phyloP scores from a whole-genome alignment of 2,888 invertebrate species.

The Eudasyphora cyanicolor region DNA sequence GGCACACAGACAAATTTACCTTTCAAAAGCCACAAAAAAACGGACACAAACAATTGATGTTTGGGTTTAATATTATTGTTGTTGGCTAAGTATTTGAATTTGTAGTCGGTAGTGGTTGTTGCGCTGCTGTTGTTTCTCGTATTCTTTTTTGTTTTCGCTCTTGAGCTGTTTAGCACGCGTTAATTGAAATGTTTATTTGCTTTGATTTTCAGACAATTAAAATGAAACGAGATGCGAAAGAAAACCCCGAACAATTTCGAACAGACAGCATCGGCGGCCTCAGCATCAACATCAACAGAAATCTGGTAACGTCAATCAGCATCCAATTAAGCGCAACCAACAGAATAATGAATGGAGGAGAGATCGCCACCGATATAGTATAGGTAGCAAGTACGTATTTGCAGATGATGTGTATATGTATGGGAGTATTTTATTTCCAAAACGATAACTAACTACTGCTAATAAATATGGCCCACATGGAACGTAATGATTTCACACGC shows the following conservation, averaged over 20 bases:
- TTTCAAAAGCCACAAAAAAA: no score
- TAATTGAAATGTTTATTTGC: slow-evolving; percentile 61
- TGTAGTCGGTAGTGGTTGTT: neutral
- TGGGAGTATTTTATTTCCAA: slow-evolving; percentile 5
- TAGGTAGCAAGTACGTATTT: slow-evolving; percentile 28
- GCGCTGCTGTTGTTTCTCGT: neutral
- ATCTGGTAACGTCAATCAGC: slow-evolving; percentile 54
- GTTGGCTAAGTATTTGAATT: slow-evolving; percentile 1
- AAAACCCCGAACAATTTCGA: slow-evolving; percentile 9
- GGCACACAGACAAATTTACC: neutral
- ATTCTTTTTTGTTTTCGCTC: neutral
- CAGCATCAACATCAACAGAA: neutral
- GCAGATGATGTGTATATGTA: neutral
- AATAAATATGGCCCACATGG: slow-evolving; percentile 48
- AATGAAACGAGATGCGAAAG: slow-evolving; percentile 37
- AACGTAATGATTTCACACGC: slow-evolving; percentile 20
- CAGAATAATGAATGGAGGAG: slow-evolving; percentile 10
- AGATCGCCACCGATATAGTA: neutral
- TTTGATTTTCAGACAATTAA: slow-evolving; percentile 59
- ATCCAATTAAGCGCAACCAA: slow-evolving; percentile 40
- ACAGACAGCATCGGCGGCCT: neutral
- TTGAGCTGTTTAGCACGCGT: slow-evolving; percentile 49
- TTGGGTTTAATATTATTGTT: slow-evolving; percentile 1
- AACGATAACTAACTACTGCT: slow-evolving; percentile 47
- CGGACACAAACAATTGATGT: neutral